Conservation (phyloP, 2,113 vertebrate genomes). For the Odocoileus hemionus region DNA sequence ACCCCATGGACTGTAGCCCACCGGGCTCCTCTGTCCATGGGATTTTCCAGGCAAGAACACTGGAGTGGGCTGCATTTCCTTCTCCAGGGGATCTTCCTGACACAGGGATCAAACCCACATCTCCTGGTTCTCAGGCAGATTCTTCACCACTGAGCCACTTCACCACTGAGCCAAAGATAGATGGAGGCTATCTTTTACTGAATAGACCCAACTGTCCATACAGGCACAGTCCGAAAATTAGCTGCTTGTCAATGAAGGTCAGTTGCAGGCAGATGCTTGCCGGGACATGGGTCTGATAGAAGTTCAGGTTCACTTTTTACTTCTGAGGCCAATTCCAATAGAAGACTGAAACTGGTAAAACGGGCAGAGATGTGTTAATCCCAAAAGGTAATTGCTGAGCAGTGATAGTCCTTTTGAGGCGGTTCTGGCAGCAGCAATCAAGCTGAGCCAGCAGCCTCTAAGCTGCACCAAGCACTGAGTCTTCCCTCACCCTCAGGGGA, state of each 20-base stretch:
- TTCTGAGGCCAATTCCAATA: not conserved
- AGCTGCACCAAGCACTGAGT: not conserved
- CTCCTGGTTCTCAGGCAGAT: not conserved
- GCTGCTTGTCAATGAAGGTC: not conserved
- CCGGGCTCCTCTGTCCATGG: not conserved
- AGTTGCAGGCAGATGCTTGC: not conserved
- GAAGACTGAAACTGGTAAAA: not conserved
- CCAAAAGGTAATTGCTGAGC: not conserved
- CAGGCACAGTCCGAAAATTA: not conserved
- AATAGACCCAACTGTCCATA: not conserved
- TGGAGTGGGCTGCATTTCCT: not conserved
- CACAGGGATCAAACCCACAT: not conserved
- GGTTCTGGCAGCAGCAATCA: accelerated
- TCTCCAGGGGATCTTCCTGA: not conserved
- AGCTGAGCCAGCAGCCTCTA: not conserved
- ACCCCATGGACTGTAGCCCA: not conserved
- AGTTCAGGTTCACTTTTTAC: not conserved
- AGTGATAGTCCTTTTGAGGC: not conserved
- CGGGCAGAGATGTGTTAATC: not conserved
- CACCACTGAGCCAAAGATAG: not conserved
- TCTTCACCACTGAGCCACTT: not conserved
- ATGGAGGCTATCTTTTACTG: not conserved
- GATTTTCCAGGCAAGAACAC: not conserved
- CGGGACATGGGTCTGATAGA: accelerated
- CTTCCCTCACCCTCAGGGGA: too few species aligned